A percentile compares a stretch with the other conserved stretches of the same genome.
These are phyloP conservation scores for Matsumyia berberina DNA, from an alignment of 2,888 invertebrate species.

Conservation along the genomic window DNA sequence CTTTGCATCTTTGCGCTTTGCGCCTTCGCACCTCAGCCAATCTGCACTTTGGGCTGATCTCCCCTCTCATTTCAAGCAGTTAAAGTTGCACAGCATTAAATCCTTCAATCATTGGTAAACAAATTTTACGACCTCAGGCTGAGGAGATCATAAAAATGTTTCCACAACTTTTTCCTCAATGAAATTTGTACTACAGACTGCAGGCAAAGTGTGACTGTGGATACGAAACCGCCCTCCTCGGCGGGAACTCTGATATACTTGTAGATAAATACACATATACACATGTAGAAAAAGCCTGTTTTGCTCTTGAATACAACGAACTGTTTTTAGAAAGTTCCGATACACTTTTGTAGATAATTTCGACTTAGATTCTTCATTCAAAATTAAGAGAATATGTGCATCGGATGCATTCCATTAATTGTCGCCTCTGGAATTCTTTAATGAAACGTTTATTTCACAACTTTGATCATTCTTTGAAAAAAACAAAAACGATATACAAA, in stretches of 20 bases:
- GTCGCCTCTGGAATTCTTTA: too few relatives aligned
- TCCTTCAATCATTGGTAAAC: constrained; percentile 45
- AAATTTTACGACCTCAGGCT: constrained; percentile 55
- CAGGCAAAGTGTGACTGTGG: neutral
- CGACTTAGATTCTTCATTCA: too few relatives aligned
- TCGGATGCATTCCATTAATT: too few relatives aligned
- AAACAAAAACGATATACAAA: too few relatives aligned
- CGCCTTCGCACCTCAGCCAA: neutral
- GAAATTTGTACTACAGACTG: constrained; percentile 5
- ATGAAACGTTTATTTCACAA: too few relatives aligned
- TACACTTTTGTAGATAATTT: too few relatives aligned
- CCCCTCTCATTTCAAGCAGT: constrained; percentile 1
- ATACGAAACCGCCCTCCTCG: constrained; percentile 1
- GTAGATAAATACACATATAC: neutral
- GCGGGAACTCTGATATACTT: neutral
- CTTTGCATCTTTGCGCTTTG: too few relatives aligned
- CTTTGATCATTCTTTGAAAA: too few relatives aligned
- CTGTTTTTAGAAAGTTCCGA: too few relatives aligned
- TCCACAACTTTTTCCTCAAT: constrained; percentile 34
- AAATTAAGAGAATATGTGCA: too few relatives aligned
- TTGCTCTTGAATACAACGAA: too few relatives aligned
- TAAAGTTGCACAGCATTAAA: constrained; percentile 26
- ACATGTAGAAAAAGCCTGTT: too few relatives aligned
- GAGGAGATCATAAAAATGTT: constrained; percentile 36
- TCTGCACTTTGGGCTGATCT: constrained; percentile 12